Evolutionary conservation across 2,888 invertebrate genomes (phyloP).

Genomic region (Chrysolina americana): DNA sequence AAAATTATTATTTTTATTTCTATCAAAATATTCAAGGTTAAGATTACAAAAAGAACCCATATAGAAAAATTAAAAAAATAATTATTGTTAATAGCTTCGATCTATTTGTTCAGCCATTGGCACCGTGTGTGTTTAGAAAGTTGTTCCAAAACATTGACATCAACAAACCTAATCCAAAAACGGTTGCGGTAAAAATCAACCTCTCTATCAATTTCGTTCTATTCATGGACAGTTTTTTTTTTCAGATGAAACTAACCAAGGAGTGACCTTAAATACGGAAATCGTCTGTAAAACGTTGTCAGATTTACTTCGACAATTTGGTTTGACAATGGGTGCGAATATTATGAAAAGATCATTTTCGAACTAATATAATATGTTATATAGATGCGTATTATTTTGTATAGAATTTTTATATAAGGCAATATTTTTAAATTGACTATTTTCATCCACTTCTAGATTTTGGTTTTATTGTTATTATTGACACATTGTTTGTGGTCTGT

Average conservation of each 20-base stretch:
- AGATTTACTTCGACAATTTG: conserved; percentile 64
- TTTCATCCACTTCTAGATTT: neutral
- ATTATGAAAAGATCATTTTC: conserved; percentile 56
- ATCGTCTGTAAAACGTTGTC: conserved; percentile 62
- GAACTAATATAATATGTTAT: neutral
- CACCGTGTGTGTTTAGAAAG: too few species aligned
- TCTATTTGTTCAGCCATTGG: too few species aligned
- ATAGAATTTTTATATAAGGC: conserved; percentile 19
- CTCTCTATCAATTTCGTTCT: too few species aligned
- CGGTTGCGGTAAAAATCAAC: too few species aligned
- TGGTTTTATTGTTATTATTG: conserved; percentile 3
- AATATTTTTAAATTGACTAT: conserved; percentile 7
- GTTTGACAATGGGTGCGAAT: conserved; percentile 62
- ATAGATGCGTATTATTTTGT: conserved; percentile 27
- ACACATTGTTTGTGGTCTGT: neutral
- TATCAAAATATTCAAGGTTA: too few species aligned
- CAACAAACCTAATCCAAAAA: too few species aligned
- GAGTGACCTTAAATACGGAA: conserved; percentile 62
- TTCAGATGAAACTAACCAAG: conserved; percentile 53
- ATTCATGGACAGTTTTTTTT: conserved; percentile 1
- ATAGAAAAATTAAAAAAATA: too few species aligned
- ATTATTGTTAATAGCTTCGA: too few species aligned
- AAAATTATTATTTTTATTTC: too few species aligned
- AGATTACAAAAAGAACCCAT: too few species aligned
- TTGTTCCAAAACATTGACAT: too few species aligned